Evolutionary conservation across 1,140 invertebrate genomes (phyloP).

Genomic region (Leucophenga varia): DNA sequence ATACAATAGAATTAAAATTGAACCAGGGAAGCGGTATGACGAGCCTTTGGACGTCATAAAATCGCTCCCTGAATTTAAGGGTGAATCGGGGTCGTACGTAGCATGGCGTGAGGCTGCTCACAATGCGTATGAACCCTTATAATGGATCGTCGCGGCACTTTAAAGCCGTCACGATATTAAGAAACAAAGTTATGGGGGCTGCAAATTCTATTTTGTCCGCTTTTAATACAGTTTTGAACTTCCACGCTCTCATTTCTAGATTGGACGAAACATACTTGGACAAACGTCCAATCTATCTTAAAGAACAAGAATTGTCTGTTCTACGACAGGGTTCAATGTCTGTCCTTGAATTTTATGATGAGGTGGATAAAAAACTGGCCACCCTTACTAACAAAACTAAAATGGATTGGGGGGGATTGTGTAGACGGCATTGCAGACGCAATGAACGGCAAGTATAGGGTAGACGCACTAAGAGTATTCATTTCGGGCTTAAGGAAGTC

Average conservation of each 20-base stretch:
- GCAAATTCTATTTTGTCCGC: neutral
- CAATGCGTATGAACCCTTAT: slow-evolving; percentile 4
- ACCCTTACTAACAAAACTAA: slow-evolving; percentile 1
- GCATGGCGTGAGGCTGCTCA: slow-evolving; percentile 1
- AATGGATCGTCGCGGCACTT: neutral
- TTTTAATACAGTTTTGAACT: slow-evolving; percentile 2
- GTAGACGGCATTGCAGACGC: neutral
- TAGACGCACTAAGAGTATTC: too few species aligned
- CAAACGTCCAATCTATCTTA: slow-evolving; percentile 4
- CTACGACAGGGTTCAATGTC: slow-evolving; percentile 4
- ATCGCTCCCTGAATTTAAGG: neutral
- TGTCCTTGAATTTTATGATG: slow-evolving; percentile 1
- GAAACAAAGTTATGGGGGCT: slow-evolving; percentile 3
- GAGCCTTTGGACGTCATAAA: neutral
- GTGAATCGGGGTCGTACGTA: too few species aligned
- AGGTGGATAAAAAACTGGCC: neutral
- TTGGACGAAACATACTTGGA: slow-evolving; percentile 1
- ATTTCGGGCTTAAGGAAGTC: neutral
- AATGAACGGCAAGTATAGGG: neutral
- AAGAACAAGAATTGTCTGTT: slow-evolving; percentile 1
- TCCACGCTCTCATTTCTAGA: neutral
- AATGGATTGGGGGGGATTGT: too few species aligned
- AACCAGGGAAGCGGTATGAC: neutral
- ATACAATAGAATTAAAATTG: neutral
- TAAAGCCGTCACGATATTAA: slow-evolving; percentile 5